Percentiles rank a stretch among this genome's conserved stretches.
These are phyloP conservation scores for Asarcornis scutulata DNA, from an alignment of 2,113 vertebrate species.

Conservation along the genomic window DNA sequence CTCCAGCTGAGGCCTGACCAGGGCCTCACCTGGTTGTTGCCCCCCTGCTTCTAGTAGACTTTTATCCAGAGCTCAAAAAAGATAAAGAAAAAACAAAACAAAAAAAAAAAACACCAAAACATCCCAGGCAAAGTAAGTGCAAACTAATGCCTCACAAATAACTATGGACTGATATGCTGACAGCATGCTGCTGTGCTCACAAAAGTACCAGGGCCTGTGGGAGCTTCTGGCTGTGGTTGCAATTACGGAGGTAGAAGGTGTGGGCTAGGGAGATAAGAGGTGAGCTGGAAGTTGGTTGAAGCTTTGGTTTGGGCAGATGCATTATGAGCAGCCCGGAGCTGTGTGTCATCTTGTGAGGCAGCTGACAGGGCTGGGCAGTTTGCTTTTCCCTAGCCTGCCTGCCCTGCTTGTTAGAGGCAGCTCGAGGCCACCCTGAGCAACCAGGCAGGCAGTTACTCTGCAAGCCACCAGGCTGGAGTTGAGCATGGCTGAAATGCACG, in stretches of 20 bases:
- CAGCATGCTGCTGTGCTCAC: rapidly evolving
- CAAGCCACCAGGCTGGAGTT: neutral
- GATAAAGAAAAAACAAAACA: neutral
- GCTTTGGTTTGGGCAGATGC: neutral
- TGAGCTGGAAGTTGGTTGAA: neutral
- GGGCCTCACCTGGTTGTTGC: neutral
- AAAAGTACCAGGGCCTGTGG: rapidly evolving
- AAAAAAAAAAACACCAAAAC: neutral
- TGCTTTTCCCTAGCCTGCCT: neutral
- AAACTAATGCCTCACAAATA: neutral
- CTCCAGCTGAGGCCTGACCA: no score
- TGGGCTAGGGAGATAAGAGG: rapidly evolving
- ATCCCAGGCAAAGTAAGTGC: rapidly evolving
- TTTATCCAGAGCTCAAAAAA: neutral
- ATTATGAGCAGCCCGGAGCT: rapidly evolving
- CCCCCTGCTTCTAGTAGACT: neutral
- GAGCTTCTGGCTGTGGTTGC: neutral
- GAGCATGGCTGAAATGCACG: neutral
- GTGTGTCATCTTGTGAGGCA: rapidly evolving
- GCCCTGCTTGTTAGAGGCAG: neutral
- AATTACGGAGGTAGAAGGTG: rapidly evolving
- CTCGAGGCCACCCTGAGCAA: neutral
- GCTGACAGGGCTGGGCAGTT: neutral
- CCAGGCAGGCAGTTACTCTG: neutral
- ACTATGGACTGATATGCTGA: neutral